phyloP scores from a whole-genome alignment of 2,113 vertebrate species.

The Carettochelys insculpta region DNA sequence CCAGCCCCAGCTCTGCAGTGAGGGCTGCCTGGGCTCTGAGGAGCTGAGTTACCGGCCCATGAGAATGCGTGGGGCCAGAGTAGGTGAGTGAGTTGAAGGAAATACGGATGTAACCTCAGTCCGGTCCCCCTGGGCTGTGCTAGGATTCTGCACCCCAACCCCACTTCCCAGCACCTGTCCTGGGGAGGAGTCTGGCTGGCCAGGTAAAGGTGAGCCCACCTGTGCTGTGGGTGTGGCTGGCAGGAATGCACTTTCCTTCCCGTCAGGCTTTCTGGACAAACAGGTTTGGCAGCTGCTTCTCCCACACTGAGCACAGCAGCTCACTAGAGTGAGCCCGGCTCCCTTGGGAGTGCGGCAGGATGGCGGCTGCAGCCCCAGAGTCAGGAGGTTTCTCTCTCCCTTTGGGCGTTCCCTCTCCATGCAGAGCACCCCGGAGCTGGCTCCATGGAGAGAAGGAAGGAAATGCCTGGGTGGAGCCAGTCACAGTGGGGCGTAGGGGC shows the following conservation, averaged over 20 bases:
- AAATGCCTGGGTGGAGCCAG: no score
- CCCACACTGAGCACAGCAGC: no score
- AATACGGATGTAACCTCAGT: background rate
- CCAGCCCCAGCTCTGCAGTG: background rate
- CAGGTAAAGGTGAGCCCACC: rapidly evolving
- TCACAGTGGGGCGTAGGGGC: no score
- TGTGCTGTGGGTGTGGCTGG: background rate
- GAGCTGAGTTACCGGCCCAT: background rate
- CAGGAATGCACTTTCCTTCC: background rate
- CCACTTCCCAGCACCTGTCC: no score
- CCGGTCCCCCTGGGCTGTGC: background rate
- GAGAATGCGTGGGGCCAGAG: no score
- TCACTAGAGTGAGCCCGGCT: background rate
- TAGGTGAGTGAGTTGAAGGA: background rate
- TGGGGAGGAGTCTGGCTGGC: background rate
- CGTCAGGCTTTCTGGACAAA: background rate
- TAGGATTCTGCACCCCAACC: no score
- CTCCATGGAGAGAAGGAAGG: no score
- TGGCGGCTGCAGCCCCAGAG: no score
- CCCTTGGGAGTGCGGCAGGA: no score
- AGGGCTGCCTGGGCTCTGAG: background rate
- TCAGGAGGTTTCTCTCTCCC: background rate
- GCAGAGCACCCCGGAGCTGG: no score
- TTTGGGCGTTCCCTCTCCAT: no score
- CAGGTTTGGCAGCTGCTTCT: background rate